Evolutionary conservation across 1,140 invertebrate genomes (phyloP).

Genomic region (Aethina tumida): DNA sequence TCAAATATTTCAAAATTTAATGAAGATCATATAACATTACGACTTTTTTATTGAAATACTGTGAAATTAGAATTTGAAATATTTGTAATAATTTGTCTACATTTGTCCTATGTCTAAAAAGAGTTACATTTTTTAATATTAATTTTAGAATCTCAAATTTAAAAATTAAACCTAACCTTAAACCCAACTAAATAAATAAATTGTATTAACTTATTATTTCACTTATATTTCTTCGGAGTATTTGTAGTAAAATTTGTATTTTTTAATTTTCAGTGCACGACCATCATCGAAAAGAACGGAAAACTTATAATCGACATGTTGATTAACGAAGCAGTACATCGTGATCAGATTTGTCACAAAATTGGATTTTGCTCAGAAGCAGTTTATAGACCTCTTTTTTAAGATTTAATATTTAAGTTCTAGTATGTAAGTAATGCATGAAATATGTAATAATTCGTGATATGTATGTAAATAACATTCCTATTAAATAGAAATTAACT

Average conservation of each 20-base stretch:
- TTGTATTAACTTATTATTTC: background rate
- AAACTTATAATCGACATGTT: slow-evolving; percentile 7
- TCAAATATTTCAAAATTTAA: no score
- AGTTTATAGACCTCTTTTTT: slow-evolving; percentile 1
- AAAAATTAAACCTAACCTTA: background rate
- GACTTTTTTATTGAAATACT: no score
- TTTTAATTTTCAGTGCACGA: slow-evolving; percentile 12
- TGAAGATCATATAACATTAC: no score
- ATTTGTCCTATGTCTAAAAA: background rate
- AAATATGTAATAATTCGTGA: background rate
- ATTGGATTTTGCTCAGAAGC: slow-evolving; percentile 15
- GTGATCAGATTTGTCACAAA: slow-evolving; percentile 19
- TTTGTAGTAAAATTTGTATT: background rate
- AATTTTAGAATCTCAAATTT: background rate
- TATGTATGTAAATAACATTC: background rate
- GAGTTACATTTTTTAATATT: background rate
- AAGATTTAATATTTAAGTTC: slow-evolving; percentile 3
- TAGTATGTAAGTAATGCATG: background rate
- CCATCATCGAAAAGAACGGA: slow-evolving; percentile 10
- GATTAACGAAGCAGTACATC: background rate
- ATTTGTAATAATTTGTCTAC: no score
- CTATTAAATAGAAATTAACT: no score
- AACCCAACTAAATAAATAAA: background rate
- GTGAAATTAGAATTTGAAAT: no score
- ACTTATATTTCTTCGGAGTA: background rate